These are phyloP conservation scores for Itoplectis maculator DNA, from an alignment of 2,888 invertebrate species.

Conservation along the genomic window DNA sequence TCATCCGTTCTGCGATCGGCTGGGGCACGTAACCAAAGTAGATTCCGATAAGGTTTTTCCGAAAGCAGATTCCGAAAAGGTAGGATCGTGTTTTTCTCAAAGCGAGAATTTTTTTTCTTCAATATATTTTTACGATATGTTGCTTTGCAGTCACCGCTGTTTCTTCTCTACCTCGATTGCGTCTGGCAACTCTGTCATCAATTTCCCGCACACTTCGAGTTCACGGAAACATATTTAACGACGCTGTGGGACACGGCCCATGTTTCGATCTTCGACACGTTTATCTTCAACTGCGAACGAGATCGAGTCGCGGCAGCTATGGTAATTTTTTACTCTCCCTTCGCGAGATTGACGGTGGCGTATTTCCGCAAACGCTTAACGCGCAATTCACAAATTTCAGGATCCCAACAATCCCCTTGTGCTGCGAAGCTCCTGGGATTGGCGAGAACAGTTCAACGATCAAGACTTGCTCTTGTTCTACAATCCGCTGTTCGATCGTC, in stretches of 20 bases:
- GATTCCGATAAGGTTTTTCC: constrained; percentile 85
- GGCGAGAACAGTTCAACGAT: constrained; percentile 94
- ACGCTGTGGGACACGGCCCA: constrained; percentile 96
- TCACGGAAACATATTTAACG: constrained; percentile 96
- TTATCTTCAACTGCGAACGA: constrained; percentile 94
- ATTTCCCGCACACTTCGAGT: constrained; percentile 95
- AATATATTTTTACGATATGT: background rate
- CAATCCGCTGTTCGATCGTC: constrained; percentile 90
- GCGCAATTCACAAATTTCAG: constrained; percentile 73
- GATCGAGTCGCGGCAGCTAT: constrained; percentile 90
- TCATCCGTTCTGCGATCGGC: constrained; percentile 93
- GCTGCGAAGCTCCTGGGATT: constrained; percentile 94
- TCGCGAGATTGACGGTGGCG: too few relatives aligned
- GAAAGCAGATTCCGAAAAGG: too few relatives aligned
- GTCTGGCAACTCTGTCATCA: constrained; percentile 96
- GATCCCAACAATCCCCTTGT: constrained; percentile 86
- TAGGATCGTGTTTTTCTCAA: too few relatives aligned
- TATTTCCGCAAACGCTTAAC: too few relatives aligned
- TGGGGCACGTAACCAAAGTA: constrained; percentile 89
- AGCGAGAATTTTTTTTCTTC: constrained; percentile 13
- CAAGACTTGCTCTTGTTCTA: constrained; percentile 93
- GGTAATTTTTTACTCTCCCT: constrained; percentile 85
- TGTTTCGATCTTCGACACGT: constrained; percentile 96
- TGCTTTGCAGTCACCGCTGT: constrained; percentile 91
- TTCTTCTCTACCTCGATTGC: constrained; percentile 96